phyloP scores from a whole-genome alignment of 2,888 invertebrate species.

The Cyclophora punctaria region DNA sequence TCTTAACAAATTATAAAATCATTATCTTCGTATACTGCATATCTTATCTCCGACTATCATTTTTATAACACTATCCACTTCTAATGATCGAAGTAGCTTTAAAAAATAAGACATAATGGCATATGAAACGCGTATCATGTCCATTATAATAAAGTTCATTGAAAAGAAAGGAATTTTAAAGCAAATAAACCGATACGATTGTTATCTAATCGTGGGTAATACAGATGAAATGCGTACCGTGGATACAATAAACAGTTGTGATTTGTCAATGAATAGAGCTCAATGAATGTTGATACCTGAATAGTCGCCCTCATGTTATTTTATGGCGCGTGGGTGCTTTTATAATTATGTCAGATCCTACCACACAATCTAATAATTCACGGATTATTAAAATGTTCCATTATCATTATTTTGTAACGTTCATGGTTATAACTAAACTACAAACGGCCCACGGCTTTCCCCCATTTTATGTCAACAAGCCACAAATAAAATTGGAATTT shows the following conservation, averaged over 20 bases:
- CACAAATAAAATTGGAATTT: no score
- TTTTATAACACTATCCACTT: slow-evolving; percentile 1
- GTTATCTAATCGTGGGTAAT: slow-evolving; percentile 23
- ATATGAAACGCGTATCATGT: not conserved
- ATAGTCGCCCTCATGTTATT: slow-evolving; percentile 23
- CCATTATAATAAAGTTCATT: not conserved
- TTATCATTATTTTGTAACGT: slow-evolving; percentile 11
- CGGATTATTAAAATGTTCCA: slow-evolving; percentile 8
- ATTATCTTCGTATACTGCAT: not conserved
- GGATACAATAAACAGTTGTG: slow-evolving; percentile 30
- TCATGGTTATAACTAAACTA: not conserved
- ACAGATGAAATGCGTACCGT: slow-evolving; percentile 16
- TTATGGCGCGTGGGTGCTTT: slow-evolving; percentile 25
- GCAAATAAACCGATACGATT: slow-evolving; percentile 19
- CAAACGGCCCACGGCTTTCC: no score
- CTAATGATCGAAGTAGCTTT: not conserved
- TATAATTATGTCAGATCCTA: slow-evolving; percentile 12
- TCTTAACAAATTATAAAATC: slow-evolving; percentile 14
- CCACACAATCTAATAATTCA: slow-evolving; percentile 14
- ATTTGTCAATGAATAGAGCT: slow-evolving; percentile 44
- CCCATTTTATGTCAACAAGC: no score
- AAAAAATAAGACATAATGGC: not conserved
- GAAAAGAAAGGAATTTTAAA: slow-evolving; percentile 11
- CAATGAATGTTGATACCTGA: slow-evolving; percentile 13
- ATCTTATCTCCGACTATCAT: not conserved